Base-by-base conservation (phyloP, 2,113 vertebrate genomes). In the Cephalopholis sonnerati region DNA sequence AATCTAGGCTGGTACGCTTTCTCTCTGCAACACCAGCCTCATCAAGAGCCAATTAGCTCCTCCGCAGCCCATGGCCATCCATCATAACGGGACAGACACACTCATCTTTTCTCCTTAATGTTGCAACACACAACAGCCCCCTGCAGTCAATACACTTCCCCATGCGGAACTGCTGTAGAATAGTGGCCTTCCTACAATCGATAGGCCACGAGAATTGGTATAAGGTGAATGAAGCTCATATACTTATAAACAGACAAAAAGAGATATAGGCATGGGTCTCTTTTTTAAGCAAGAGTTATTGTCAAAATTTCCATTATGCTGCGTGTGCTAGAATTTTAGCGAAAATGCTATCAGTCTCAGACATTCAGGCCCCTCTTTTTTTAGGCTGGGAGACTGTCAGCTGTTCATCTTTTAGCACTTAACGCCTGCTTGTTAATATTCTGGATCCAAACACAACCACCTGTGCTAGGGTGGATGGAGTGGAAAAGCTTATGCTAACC, bases 11-110 rank as follows among this genome's bases (percentile, higher is more conserved):
- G 81, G 82, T 89, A 85, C 48, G 75, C 74, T 89, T 93, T 89
- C 80, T 91, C 90, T 87, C 86, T 90, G 92, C 91, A 93, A 94
- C 90, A 92, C 89, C 84, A 88, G 89, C 88, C 92, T 94, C 93
- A 94, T 95, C 94, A 94, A 91, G 89, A 91, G 91, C 90, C 91
- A 94, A 94, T 95, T 94, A 95, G 89, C 79, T 90, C 86, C 84
- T 90, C 82, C 20, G 82, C 85, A 90, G 87, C 89, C 86, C 83
- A 78, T 46, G 71, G 89, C 86, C 89, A 95, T 95, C 91, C 93
- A 95, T 95, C 94, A 95, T 92, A 89, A 82, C 77, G 20, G 84
- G 80, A 90, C 88, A 92, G 93, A 92, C 92, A 92, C 81, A 32
- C 93, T 94, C 93, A 94, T 93, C 91, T 91, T 91, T 91, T 91